Percentiles rank a stretch among this genome's conserved stretches.
phyloP scores from a whole-genome alignment of 1,140 invertebrate species.

The Drosophila novamexicana region DNA sequence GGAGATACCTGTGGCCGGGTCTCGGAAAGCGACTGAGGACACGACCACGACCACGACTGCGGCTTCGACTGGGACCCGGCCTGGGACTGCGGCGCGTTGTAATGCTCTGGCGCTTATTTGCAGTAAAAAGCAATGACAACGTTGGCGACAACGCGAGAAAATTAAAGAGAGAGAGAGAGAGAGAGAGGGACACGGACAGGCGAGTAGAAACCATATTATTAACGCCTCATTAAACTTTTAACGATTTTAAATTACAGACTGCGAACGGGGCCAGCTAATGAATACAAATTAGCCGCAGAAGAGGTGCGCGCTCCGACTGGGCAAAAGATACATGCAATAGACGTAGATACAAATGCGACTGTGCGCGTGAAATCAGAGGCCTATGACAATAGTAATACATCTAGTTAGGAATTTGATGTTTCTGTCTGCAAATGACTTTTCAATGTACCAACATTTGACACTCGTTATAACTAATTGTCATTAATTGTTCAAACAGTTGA shows the following conservation, averaged over 20 bases:
- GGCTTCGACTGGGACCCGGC: constrained; percentile 12
- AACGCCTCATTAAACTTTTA: constrained; percentile 83
- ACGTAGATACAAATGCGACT: constrained; percentile 7
- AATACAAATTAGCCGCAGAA: constrained; percentile 76
- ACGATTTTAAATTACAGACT: constrained; percentile 81
- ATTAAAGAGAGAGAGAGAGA: constrained; percentile 58
- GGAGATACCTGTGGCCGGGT: constrained; percentile 66
- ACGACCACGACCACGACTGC: constrained; percentile 17
- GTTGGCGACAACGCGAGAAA: constrained; percentile 60
- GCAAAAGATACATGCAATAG: constrained; percentile 16
- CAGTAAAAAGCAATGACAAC: constrained; percentile 79
- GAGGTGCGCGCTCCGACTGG: constrained; percentile 31
- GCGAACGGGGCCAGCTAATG: constrained; percentile 69
- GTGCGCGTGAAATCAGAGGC: constrained; percentile 4
- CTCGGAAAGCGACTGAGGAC: constrained; percentile 35
- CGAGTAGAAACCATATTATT: constrained; percentile 72
- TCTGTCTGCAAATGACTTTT: constrained; percentile 61
- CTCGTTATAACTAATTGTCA: constrained; percentile 65
- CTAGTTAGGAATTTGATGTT: constrained; percentile 19
- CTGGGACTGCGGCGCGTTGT: constrained; percentile 42
- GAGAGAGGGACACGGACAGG: neutral
- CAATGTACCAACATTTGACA: constrained; percentile 60
- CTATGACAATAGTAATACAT: constrained; percentile 21
- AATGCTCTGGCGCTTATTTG: constrained; percentile 69
- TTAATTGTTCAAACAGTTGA: constrained; percentile 53